These are phyloP conservation scores for Euspilapteryx auroguttella DNA, from an alignment of 2,888 invertebrate genomes.

Conservation along the genomic window DNA sequence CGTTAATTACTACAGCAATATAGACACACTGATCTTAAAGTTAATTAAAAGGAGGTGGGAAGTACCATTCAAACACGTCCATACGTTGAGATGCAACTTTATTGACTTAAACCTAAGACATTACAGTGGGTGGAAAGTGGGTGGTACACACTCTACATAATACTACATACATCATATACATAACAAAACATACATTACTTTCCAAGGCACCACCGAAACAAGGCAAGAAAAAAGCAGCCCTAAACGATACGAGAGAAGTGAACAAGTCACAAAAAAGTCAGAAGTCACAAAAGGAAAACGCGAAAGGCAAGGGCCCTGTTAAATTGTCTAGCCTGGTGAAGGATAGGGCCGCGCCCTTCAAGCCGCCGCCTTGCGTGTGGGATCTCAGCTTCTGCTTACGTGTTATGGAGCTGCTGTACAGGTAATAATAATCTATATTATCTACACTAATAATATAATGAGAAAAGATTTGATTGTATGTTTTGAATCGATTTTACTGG, in stretches of 20 bases:
- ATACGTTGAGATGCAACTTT: no score
- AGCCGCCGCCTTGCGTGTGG: slow-evolving; percentile 37
- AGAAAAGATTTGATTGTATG: no score
- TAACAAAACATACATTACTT: slow-evolving; percentile 4
- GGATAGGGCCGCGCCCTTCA: slow-evolving; percentile 36
- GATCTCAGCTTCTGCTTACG: slow-evolving; percentile 25
- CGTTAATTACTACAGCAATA: no score
- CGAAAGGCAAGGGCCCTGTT: slow-evolving; percentile 22
- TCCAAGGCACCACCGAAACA: slow-evolving; percentile 28
- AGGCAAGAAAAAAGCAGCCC: no score
- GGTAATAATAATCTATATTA: slow-evolving; percentile 14
- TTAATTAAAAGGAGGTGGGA: no score
- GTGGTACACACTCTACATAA: no score
- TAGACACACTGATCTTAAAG: no score
- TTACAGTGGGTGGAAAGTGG: no score
- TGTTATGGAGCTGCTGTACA: slow-evolving; percentile 32
- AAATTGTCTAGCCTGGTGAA: slow-evolving; percentile 27
- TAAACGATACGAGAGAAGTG: slow-evolving; percentile 31
- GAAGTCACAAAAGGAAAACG: slow-evolving; percentile 25
- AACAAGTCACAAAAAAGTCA: slow-evolving; percentile 29
- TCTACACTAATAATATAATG: neutral
- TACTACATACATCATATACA: neutral
- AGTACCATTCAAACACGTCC: no score
- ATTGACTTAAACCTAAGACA: neutral
- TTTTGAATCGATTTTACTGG: no score